A percentile compares a stretch with the other conserved stretches of the same genome.
Conservation (phyloP, 1,140 invertebrate genomes). For the Drosophila nasuta region DNA sequence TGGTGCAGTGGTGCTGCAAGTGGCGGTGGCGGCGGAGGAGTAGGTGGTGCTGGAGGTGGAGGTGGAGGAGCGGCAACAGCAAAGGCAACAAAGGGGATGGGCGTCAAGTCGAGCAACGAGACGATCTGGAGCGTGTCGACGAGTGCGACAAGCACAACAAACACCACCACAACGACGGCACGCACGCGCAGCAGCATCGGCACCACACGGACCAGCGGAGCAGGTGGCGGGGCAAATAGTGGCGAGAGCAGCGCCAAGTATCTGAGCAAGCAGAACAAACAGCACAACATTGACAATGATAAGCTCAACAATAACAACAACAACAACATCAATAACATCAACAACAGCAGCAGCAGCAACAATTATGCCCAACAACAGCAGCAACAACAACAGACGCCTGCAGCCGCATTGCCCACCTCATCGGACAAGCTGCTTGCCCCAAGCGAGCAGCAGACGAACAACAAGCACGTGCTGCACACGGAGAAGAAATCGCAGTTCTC, state of each 20-base stretch:
- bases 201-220: slow-evolving; percentile 56
- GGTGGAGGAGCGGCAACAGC: slow-evolving; percentile 47
- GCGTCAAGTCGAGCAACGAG: slow-evolving; percentile 74
- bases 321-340: slow-evolving; percentile 72
- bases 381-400: slow-evolving; percentile 23
- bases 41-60: too few relatives aligned
- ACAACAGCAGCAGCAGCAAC: slow-evolving; percentile 29
- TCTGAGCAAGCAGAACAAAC: slow-evolving; percentile 71
- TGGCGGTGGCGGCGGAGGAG: slow-evolving; percentile 72
- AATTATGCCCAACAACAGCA: slow-evolving; percentile 37
- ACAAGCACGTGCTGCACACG: slow-evolving; percentile 84
- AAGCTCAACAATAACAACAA: slow-evolving; percentile 83
- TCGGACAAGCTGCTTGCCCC: slow-evolving; percentile 30
- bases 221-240: slow-evolving; percentile 84
- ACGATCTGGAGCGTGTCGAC: slow-evolving; percentile 77
- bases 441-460: slow-evolving; percentile 50
- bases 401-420: slow-evolving; percentile 22
- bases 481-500: slow-evolving; percentile 84
- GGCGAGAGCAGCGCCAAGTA: slow-evolving; percentile 72
- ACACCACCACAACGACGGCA: slow-evolving; percentile 57
- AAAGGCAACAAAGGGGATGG: slow-evolving; percentile 29
- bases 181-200: slow-evolving; percentile 68
- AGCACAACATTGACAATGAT: slow-evolving; percentile 81
- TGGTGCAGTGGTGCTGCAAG: slow-evolving; percentile 73
- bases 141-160: slow-evolving; percentile 52